These are phyloP conservation scores for Cynocephalus volans DNA, from an alignment of 2,113 vertebrate genomes.

Conservation along the genomic window DNA sequence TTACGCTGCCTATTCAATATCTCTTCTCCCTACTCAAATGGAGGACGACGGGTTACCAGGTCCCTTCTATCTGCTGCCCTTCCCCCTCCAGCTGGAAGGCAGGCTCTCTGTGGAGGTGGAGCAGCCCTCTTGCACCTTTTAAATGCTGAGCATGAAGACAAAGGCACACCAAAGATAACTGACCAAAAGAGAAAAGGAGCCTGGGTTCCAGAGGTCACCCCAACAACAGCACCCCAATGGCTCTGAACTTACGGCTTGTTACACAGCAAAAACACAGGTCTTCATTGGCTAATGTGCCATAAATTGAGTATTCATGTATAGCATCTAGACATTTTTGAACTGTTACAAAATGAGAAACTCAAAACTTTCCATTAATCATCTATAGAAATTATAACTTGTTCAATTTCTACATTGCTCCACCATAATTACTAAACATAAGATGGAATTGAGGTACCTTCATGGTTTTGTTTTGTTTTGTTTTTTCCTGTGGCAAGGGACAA, in stretches of 20 bases:
- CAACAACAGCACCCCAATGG: not conserved
- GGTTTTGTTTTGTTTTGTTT: not conserved
- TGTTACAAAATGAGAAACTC: not conserved
- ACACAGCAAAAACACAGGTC: not conserved
- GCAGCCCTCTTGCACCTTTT: not conserved
- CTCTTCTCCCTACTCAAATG: too few relatives aligned
- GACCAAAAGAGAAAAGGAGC: not conserved
- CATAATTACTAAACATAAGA: not conserved
- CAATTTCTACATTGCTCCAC: not conserved
- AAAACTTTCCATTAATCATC: not conserved
- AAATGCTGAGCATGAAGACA: not conserved
- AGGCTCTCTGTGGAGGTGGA: too few relatives aligned
- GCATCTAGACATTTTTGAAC: not conserved
- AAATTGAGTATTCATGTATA: not conserved
- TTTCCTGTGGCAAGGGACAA: not conserved
- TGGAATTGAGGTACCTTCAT: not conserved
- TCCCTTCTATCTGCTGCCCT: not conserved
- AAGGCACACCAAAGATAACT: not conserved
- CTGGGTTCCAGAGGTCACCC: not conserved
- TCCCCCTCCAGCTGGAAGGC: too few relatives aligned
- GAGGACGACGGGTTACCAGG: too few relatives aligned
- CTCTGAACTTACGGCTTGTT: not conserved
- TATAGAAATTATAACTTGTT: not conserved
- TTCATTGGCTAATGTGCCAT: not conserved
- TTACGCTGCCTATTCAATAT: accelerated